phyloP scores from a whole-genome alignment of 2,888 invertebrate species.

The Sinhomidia bicolor region DNA sequence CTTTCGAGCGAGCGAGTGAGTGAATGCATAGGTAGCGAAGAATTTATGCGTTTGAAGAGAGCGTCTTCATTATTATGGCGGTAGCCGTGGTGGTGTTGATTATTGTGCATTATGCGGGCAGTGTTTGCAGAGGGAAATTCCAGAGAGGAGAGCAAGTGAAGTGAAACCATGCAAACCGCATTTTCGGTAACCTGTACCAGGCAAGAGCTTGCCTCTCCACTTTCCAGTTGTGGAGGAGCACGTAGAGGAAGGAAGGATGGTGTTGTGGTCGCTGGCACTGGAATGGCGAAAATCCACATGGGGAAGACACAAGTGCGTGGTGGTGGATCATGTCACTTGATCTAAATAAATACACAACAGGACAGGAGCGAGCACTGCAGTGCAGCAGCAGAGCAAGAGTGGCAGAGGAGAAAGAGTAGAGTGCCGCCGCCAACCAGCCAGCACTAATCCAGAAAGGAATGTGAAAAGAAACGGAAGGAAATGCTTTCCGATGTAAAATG shows the following conservation, averaged over 20 bases:
- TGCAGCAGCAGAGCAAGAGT: too few relatives aligned
- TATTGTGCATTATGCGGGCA: background rate
- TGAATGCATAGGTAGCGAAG: background rate
- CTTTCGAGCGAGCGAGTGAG: background rate
- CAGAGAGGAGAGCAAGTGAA: background rate
- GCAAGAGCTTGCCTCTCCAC: too few relatives aligned
- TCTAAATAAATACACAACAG: too few relatives aligned
- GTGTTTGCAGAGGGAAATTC: background rate
- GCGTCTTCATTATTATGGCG: conserved; percentile 30
- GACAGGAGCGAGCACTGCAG: too few relatives aligned
- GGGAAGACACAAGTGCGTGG: background rate
- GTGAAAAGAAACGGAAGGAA: background rate
- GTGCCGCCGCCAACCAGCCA: too few relatives aligned
- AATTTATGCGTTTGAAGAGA: conserved; percentile 12
- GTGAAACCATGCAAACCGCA: conserved; percentile 26
- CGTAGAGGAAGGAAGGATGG: conserved; percentile 12
- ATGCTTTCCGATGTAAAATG: too few relatives aligned
- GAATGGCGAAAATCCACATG: background rate
- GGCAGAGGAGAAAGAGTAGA: too few relatives aligned
- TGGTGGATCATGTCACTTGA: background rate
- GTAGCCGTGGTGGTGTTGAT: too few relatives aligned
- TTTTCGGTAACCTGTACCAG: conserved; percentile 8
- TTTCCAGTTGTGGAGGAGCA: background rate
- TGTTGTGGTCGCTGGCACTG: conserved; percentile 37
- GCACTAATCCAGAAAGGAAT: too few relatives aligned